phyloP scores from a whole-genome alignment of 2,113 vertebrate species.

The Poecile atricapillus region DNA sequence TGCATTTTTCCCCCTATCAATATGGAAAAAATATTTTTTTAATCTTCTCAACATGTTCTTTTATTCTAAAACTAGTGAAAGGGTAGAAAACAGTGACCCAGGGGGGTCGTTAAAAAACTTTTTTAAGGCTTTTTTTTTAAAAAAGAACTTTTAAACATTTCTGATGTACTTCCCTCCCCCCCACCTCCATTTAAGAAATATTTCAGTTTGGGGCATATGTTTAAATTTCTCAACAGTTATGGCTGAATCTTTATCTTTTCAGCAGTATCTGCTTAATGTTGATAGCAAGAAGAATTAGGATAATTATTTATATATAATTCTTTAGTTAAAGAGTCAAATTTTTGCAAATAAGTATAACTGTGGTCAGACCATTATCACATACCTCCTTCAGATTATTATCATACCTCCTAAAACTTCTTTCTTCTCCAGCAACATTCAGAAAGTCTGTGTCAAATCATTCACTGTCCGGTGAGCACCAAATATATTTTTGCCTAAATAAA shows the following conservation, averaged over 20 bases:
- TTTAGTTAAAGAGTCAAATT: not conserved
- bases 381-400: not conserved
- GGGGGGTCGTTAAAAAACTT: not conserved
- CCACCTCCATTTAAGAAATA: not conserved
- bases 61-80: not conserved
- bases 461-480: not conserved
- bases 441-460: not conserved
- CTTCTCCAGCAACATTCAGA: not conserved
- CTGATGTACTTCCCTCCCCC: accelerated
- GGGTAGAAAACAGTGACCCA: not conserved
- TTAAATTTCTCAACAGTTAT: not conserved
- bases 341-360: not conserved
- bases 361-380: not conserved
- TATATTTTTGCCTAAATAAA: not conserved
- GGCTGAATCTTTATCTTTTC: not conserved
- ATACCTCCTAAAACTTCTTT: not conserved
- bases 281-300: not conserved
- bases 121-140: no score
- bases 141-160: not conserved
- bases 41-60: not conserved
- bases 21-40: not conserved
- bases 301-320: not conserved
- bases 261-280: not conserved
- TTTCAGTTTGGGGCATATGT: not conserved
- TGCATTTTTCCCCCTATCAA: not conserved